Base-by-base conservation (phyloP, 2,888 invertebrate species). In the Eremobia ochroleuca region DNA sequence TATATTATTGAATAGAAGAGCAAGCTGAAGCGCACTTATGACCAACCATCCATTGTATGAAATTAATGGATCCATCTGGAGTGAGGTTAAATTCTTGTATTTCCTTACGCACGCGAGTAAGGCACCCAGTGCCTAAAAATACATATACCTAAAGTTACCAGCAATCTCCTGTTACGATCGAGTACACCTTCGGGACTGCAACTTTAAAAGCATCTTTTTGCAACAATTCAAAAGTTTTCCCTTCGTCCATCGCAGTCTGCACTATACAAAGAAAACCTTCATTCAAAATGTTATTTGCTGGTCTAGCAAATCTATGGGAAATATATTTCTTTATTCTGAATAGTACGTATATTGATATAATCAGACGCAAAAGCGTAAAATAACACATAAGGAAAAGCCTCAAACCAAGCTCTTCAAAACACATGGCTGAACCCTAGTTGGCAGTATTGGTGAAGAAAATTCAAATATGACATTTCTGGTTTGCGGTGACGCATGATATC, bases 181-280 rank as follows among this genome's bases (percentile, higher is more conserved):
- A 86, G 76, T 76, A 72, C 72, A 80, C 71, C 76, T 76, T 61
- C 68, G 77, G 61, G 67, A 83, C 71, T 70, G 69, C 71, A 83
- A 77, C 77, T 85, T 80, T 76, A 73, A 80, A 86, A 78, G 52
- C 71, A 76, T 76, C 66, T 76, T 83, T 86, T 80, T 76, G 61
- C 64, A 80, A 80, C 80, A 65, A 77, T 83, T 75, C 65, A 76
- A 73, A 85, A 83, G 73, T 86, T 86, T 72, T 59, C 59, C 34
- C 77, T 80, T 83, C 76, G 71, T 83, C 74, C 74, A 55, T 66
- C 25, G 73, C 65, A 65, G 46, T 49, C 59, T 79, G 71, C 49
- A 78, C 43, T 37, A 58, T 62, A 66, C 34, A 67, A 55, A 73
- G 61, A 43, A 79, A 67, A 49, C 43, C 31, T 71, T 81, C 1